Percentiles rank a stretch among this genome's conserved stretches.
Evolutionary conservation across 2,888 invertebrate genomes (phyloP).

Genomic region (Drosophila helvetica): DNA sequence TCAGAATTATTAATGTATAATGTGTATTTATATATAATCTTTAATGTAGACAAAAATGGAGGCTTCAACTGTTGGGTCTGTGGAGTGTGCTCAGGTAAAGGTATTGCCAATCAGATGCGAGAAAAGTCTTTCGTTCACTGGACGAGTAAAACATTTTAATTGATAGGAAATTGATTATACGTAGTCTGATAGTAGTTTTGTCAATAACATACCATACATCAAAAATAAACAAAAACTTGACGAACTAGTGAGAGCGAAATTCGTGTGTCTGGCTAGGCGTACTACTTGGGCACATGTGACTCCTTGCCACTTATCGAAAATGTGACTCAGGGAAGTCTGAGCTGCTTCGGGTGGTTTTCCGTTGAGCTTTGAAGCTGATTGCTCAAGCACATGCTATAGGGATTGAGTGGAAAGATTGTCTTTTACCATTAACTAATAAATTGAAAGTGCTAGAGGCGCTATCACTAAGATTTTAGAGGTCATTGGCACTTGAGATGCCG

Average conservation of each 20-base stretch:
- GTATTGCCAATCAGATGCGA: too few species aligned
- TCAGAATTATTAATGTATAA: background rate
- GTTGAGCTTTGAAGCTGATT: constrained; percentile 11
- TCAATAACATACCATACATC: background rate
- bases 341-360: background rate
- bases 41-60: background rate
- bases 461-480: too few species aligned
- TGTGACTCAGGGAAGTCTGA: constrained; percentile 7
- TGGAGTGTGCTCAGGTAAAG: too few species aligned
- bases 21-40: constrained; percentile 3
- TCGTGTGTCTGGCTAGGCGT: background rate
- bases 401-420: background rate
- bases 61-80: too few species aligned
- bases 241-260: background rate
- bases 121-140: too few species aligned
- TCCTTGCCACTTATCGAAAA: background rate
- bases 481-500: too few species aligned
- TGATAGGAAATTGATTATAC: background rate
- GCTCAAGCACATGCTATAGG: constrained; percentile 1
- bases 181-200: background rate
- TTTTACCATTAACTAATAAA: constrained; percentile 5
- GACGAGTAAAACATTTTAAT: too few species aligned
- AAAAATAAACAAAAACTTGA: background rate
- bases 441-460: background rate
- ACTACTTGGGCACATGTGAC: background rate